Conservation (phyloP, 1,140 invertebrate species). For the Drosophila punjabiensis region DNA sequence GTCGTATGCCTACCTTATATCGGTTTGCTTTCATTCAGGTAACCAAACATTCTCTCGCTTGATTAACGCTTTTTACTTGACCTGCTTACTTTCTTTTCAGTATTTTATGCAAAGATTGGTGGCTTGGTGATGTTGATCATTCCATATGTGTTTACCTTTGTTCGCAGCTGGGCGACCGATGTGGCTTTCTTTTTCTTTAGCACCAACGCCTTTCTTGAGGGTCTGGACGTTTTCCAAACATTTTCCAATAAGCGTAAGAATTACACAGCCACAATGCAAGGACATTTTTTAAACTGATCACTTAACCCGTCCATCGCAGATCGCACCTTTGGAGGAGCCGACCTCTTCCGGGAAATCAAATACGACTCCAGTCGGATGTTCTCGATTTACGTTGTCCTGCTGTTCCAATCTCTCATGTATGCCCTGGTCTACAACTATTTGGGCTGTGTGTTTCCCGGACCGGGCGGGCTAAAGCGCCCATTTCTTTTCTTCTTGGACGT, state of each 20-base stretch:
- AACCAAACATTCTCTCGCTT: slow-evolving; percentile 2
- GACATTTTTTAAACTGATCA: not conserved
- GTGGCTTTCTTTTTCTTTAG: slow-evolving; percentile 59
- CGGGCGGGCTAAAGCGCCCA: slow-evolving; percentile 69
- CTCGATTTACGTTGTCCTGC: slow-evolving; percentile 59
- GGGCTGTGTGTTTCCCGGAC: slow-evolving; percentile 74
- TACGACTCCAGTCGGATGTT: slow-evolving; percentile 62
- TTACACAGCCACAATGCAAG: not conserved
- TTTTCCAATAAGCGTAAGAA: slow-evolving; percentile 77
- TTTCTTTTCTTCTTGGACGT: slow-evolving; percentile 76
- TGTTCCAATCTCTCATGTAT: slow-evolving; percentile 68
- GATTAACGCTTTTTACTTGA: not conserved
- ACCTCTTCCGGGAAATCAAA: slow-evolving; percentile 67
- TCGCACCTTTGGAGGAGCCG: slow-evolving; percentile 43
- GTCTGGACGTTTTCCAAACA: slow-evolving; percentile 70
- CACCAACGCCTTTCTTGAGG: slow-evolving; percentile 70
- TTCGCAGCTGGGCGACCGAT: slow-evolving; percentile 50
- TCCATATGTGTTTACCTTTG: slow-evolving; percentile 73
- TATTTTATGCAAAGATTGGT: slow-evolving; percentile 82
- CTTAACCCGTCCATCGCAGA: slow-evolving; percentile 36
- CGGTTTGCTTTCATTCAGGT: slow-evolving; percentile 82
- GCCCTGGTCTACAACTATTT: slow-evolving; percentile 76
- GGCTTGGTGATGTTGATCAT: slow-evolving; percentile 70
- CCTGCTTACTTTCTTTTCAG: slow-evolving; percentile 35
- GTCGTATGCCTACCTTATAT: slow-evolving; percentile 80